These are phyloP conservation scores for Gnathonemus longibarbis DNA, from an alignment of 2,113 vertebrate species.

Conservation along the genomic window DNA sequence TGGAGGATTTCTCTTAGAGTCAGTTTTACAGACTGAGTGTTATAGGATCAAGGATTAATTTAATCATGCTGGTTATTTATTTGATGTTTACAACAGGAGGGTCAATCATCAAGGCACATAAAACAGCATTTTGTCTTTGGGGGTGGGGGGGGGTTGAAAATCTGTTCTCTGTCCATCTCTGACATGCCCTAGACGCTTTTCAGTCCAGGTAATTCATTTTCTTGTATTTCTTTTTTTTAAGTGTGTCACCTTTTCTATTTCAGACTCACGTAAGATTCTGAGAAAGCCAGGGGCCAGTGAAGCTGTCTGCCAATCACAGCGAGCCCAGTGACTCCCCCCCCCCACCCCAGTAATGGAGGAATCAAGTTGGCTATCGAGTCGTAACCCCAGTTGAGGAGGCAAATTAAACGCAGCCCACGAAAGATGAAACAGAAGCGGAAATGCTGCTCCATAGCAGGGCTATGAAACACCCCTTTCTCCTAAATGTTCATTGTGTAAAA, in stretches of 20 bases:
- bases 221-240: neutral
- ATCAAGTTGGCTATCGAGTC: neutral
- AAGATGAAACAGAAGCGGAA: neutral
- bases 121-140: neutral
- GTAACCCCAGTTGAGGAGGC: conserved; percentile 11
- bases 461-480: conserved; percentile 2
- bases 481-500: conserved; percentile 1
- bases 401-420: conserved; percentile 12
- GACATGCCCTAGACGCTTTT: neutral
- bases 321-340: neutral
- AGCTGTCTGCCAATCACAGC: neutral
- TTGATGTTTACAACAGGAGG: neutral
- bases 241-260: neutral
- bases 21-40: neutral
- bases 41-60: neutral
- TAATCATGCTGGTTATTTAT: neutral
- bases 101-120: conserved; percentile 17
- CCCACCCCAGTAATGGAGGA: neutral
- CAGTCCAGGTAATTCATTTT: neutral
- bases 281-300: neutral
- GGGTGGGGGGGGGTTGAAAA: neutral
- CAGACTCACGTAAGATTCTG: neutral
- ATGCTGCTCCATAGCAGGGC: too few relatives aligned
- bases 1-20: neutral
- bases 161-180: neutral